Conservation (phyloP, 92 coral and sea anemone genomes). For the Phenganax subtilis region DNA sequence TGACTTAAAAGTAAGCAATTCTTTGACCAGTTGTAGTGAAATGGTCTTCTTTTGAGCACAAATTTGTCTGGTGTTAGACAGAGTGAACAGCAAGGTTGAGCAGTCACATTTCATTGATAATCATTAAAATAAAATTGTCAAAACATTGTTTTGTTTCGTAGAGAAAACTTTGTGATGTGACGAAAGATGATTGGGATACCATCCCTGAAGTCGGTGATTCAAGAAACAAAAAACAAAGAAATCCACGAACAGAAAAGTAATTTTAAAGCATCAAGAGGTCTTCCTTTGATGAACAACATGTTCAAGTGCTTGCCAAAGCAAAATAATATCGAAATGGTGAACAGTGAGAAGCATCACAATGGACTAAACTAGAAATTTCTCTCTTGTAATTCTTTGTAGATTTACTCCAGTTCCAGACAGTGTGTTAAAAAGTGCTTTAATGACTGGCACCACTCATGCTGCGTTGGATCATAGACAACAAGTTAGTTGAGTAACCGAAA, state of each 20-base stretch:
- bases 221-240: conserved; percentile 85
- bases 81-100: too few relatives aligned
- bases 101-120: too few relatives aligned
- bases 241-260: conserved; percentile 92
- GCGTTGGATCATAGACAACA: conserved; percentile 76
- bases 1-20: conserved; percentile 69
- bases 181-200: conserved; percentile 87
- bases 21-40: not conserved
- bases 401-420: conserved; percentile 99
- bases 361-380: not conserved
- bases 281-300: not conserved
- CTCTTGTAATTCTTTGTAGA: conserved; percentile 26
- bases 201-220: conserved; percentile 97
- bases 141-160: conserved; percentile 3
- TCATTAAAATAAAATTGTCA: not conserved
- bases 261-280: not conserved
- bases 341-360: too few relatives aligned
- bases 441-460: conserved; percentile 60
- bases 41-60: too few relatives aligned
- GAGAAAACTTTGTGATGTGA: conserved; percentile 85
- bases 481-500: conserved; percentile 38
- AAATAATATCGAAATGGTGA: too few relatives aligned
- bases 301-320: too few relatives aligned
- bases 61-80: too few relatives aligned
- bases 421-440: conserved; percentile 63